These are phyloP conservation scores for Seladonia tumulorum DNA, from an alignment of 2,888 invertebrate species.

Conservation along the genomic window DNA sequence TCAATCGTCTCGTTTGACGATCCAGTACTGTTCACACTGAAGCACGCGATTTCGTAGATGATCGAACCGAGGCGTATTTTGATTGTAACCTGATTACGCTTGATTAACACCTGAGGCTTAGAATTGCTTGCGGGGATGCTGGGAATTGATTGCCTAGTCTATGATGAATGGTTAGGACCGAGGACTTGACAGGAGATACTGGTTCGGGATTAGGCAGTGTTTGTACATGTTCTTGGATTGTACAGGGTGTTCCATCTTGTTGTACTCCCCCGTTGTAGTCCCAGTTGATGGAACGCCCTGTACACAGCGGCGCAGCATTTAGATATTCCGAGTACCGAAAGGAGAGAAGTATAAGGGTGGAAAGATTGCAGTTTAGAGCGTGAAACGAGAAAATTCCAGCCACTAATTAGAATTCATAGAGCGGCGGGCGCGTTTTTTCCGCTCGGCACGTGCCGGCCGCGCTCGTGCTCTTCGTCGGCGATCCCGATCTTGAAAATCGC, in stretches of 20 bases:
- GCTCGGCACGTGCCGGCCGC: conserved; percentile 32
- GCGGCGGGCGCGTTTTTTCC: conserved; percentile 23
- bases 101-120: neutral
- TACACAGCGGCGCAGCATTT: neutral
- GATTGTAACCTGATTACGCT: neutral
- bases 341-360: neutral
- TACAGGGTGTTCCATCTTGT: neutral
- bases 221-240: neutral
- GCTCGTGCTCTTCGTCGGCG: neutral
- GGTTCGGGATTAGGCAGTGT: neutral
- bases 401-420: conserved; percentile 45
- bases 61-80: neutral
- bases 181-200: neutral
- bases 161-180: neutral
- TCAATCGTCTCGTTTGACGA: neutral
- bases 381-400: conserved; percentile 24
- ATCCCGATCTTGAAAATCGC: conserved; percentile 41
- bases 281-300: neutral
- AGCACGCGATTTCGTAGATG: neutral
- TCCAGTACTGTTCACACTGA: neutral
- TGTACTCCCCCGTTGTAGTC: too few species aligned
- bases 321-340: neutral
- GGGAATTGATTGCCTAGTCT: neutral
- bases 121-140: neutral
- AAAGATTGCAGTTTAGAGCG: conserved; percentile 13